Percentiles rank a stretch among this genome's conserved stretches.
Evolutionary conservation across 2,888 invertebrate species (phyloP).

Genomic region (Tenthredo scrophulariae): DNA sequence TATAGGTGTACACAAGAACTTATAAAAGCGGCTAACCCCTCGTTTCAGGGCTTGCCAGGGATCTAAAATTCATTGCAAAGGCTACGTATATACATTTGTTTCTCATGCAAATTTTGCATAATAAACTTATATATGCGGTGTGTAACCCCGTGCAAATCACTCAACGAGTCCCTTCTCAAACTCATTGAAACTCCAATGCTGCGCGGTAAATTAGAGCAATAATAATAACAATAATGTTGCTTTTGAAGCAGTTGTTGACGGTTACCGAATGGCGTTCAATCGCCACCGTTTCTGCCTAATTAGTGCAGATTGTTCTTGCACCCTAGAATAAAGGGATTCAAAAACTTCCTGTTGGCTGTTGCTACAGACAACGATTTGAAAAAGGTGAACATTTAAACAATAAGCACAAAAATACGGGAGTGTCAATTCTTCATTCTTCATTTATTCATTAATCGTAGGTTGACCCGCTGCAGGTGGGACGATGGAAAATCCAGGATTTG

Average conservation of each 20-base stretch:
- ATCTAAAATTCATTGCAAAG: not conserved
- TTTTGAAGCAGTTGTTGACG: not conserved
- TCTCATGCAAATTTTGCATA: not conserved
- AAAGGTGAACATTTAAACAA: not conserved
- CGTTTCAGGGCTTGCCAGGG: not conserved
- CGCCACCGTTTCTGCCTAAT: not conserved
- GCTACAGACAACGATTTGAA: not conserved
- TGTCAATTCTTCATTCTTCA: not conserved
- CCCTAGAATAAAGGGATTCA: not conserved
- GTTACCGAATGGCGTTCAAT: not conserved
- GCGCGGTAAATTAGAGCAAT: not conserved
- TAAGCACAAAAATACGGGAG: not conserved
- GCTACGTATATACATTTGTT: not conserved
- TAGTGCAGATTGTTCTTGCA: not conserved
- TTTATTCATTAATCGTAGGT: not conserved
- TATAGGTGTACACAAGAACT: not conserved
- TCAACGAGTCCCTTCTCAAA: not conserved
- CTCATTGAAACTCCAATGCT: not conserved
- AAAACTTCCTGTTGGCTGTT: not conserved
- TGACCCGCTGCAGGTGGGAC: not conserved
- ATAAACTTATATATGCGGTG: conserved; percentile 1
- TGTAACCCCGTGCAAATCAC: not conserved
- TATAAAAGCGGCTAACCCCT: not conserved
- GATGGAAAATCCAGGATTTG: conserved; percentile 5
- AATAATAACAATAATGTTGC: not conserved